Percentiles rank a stretch among this genome's conserved stretches.
Evolutionary conservation across 2,797 vertebrate genomes (phyloP).

Genomic region (Aeoliscus strigatus): DNA sequence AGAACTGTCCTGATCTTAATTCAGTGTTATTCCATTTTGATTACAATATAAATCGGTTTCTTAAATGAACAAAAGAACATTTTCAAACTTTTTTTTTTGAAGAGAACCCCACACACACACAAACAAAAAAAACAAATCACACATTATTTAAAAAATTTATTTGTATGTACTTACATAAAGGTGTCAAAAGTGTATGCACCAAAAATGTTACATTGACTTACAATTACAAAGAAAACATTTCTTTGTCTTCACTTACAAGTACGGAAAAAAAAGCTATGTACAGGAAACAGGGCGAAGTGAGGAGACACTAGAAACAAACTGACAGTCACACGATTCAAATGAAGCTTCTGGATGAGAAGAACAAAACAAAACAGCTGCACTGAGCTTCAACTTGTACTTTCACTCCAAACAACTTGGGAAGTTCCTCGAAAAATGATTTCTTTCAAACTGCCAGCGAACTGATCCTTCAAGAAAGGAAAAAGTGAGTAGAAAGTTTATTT

Average conservation of each 20-base stretch:
- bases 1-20: too few relatives aligned
- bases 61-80: too few relatives aligned
- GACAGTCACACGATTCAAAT: conserved; percentile 57
- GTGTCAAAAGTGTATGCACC: conserved; percentile 74
- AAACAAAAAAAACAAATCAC: conserved; percentile 6
- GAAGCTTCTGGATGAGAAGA: conserved; percentile 26
- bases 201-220: conserved; percentile 74
- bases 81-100: too few relatives aligned
- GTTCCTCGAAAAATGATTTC: conserved; percentile 16
- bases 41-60: too few relatives aligned
- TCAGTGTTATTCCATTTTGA: too few relatives aligned
- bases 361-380: conserved; percentile 20
- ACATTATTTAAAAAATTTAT: conserved; percentile 76
- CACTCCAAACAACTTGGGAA: conserved; percentile 35
- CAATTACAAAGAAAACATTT: conserved; percentile 67
- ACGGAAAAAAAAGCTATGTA: conserved; percentile 77
- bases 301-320: conserved; percentile 59
- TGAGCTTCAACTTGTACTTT: conserved; percentile 43
- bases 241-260: conserved; percentile 68
- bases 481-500: too few relatives aligned
- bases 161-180: conserved; percentile 78
- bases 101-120: too few relatives aligned
- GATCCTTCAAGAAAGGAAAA: conserved; percentile 26
- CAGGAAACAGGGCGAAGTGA: conserved; percentile 72
- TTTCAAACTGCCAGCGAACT: conserved; percentile 20